Conservation (phyloP, 1,140 invertebrate genomes). For the Halesus radiatus region DNA sequence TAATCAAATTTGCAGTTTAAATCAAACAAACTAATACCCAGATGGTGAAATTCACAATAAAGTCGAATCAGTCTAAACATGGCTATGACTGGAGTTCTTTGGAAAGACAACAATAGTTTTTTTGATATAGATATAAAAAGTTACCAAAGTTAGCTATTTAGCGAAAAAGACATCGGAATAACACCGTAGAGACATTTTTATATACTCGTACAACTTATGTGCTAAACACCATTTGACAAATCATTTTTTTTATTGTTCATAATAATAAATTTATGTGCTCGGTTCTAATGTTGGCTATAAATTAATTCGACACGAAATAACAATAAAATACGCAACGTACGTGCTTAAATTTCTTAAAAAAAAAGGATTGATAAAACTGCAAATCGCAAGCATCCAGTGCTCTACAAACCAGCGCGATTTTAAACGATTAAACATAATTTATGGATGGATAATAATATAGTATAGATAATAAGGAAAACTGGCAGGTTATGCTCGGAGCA, state of each 20-base stretch:
- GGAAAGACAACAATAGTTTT: too few species aligned
- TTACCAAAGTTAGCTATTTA: too few species aligned
- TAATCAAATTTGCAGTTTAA: too few species aligned
- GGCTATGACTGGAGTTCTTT: too few species aligned
- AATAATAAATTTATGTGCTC: neutral
- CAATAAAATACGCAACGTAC: neutral
- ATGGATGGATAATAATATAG: neutral
- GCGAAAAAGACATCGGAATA: too few species aligned
- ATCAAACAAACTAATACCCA: too few species aligned
- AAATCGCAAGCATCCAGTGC: too few species aligned
- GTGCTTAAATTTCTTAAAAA: neutral
- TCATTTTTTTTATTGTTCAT: neutral
- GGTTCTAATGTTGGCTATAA: neutral
- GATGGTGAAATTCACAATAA: too few species aligned
- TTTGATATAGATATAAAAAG: too few species aligned
- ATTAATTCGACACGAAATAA: neutral
- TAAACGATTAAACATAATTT: neutral
- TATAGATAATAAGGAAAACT: neutral
- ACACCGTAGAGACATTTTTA: too few species aligned
- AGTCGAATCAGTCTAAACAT: too few species aligned
- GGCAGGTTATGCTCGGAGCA: neutral
- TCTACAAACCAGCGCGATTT: neutral
- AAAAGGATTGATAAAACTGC: too few species aligned
- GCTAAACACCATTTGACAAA: neutral
- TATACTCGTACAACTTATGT: neutral